phyloP scores from a whole-genome alignment of 2,113 vertebrate species.

The Spermophilus dauricus region DNA sequence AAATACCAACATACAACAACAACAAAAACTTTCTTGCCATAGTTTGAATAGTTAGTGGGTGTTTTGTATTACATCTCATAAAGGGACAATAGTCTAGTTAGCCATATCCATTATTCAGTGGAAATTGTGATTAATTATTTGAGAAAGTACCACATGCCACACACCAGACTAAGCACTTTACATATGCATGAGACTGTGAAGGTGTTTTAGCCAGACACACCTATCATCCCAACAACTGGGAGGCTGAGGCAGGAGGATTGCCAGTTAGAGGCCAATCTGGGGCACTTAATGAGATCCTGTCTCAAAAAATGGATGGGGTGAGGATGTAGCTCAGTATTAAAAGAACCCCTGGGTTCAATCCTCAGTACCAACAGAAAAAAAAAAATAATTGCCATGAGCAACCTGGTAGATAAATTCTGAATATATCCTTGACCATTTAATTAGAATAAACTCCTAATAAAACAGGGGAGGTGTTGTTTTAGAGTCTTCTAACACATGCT shows the following conservation, averaged over 20 bases:
- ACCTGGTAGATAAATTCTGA: conserved; percentile 41
- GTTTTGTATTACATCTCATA: not conserved
- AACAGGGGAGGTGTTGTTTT: not conserved
- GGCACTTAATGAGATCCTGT: too few species aligned
- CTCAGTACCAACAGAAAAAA: not conserved
- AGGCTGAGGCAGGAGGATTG: too few species aligned
- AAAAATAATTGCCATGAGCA: not conserved
- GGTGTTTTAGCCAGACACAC: not conserved
- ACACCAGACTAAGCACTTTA: not conserved
- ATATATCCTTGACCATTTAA: not conserved
- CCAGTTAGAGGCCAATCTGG: too few species aligned
- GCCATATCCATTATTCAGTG: not conserved
- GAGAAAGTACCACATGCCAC: not conserved
- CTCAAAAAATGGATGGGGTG: too few species aligned
- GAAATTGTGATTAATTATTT: conserved; percentile 8
- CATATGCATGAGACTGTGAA: not conserved
- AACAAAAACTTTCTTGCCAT: not conserved
- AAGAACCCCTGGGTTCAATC: not conserved
- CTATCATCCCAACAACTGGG: too few species aligned
- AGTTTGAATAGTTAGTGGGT: not conserved
- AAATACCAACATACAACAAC: too few species aligned
- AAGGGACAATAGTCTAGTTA: not conserved
- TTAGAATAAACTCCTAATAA: not conserved
- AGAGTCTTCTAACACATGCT: not conserved
- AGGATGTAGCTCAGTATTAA: not conserved